These are phyloP conservation scores for Erethizon dorsatum DNA, from an alignment of 2,797 vertebrate species.

Conservation along the genomic window DNA sequence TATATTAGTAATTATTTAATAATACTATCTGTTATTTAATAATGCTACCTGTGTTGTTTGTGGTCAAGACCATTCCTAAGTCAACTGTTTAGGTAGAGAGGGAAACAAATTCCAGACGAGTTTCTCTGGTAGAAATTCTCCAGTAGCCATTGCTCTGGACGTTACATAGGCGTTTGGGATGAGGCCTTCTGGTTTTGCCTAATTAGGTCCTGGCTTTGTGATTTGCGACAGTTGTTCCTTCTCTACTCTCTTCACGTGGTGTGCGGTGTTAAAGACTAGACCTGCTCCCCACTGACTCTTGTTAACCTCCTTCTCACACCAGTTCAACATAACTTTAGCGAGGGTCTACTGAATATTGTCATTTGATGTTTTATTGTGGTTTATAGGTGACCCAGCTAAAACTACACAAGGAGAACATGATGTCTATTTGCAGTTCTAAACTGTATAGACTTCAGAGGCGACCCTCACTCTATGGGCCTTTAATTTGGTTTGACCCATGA, in stretches of 20 bases:
- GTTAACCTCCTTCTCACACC: conserved; percentile 47
- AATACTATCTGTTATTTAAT: background rate
- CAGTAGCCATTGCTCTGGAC: background rate
- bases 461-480: conserved; percentile 75
- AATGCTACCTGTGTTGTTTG: background rate
- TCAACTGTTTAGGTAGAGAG: background rate
- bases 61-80: background rate
- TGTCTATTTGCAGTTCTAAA: conserved; percentile 74
- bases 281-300: background rate
- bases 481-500: conserved; percentile 76
- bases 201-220: background rate
- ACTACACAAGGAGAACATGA: conserved; percentile 67
- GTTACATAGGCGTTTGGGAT: background rate
- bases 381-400: conserved; percentile 71
- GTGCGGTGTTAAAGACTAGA: background rate
- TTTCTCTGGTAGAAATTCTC: conserved; percentile 20
- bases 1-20: conserved; percentile 25
- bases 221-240: background rate
- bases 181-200: background rate
- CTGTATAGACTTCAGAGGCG: conserved; percentile 75
- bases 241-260: background rate
- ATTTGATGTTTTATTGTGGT: conserved; percentile 74
- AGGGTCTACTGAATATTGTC: conserved; percentile 63
- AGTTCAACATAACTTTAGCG: conserved; percentile 59
- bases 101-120: background rate